Percentiles rank a stretch among this genome's conserved stretches.
phyloP scores from a whole-genome alignment of 2,888 invertebrate species.

The Malacosoma neustria region DNA sequence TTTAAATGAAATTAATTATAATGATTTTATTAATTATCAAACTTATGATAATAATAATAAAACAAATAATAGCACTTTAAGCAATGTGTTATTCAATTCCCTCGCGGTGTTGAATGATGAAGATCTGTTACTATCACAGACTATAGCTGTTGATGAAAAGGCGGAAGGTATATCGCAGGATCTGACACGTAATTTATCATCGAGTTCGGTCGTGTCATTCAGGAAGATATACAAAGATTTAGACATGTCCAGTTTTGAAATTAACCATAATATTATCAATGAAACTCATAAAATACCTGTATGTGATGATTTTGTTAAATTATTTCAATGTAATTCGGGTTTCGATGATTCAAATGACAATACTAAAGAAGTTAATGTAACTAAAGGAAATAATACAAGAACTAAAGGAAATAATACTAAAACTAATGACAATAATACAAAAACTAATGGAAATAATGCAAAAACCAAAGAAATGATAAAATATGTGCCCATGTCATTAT shows the following conservation, averaged over 20 bases:
- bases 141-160: too few species aligned
- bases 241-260: conserved; percentile 40
- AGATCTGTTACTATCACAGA: conserved; percentile 15
- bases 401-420: too few species aligned
- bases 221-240: conserved; percentile 47
- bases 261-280: conserved; percentile 5
- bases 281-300: conserved; percentile 25
- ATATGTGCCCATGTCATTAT: conserved; percentile 31
- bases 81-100: conserved; percentile 37
- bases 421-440: too few species aligned
- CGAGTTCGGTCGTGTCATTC: conserved; percentile 34
- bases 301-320: conserved; percentile 27
- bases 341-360: too few species aligned
- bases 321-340: conserved; percentile 23
- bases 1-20: too few species aligned
- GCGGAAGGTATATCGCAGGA: too few species aligned
- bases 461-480: conserved; percentile 9
- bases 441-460: conserved; percentile 11
- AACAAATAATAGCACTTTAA: conserved; percentile 14
- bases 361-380: not conserved
- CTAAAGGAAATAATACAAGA: too few species aligned
- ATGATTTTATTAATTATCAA: not conserved
- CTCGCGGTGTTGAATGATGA: conserved; percentile 42
- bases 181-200: conserved; percentile 26
- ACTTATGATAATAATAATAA: not conserved